Conservation (phyloP, 2,113 vertebrate genomes). For the Glaucomys volans region DNA sequence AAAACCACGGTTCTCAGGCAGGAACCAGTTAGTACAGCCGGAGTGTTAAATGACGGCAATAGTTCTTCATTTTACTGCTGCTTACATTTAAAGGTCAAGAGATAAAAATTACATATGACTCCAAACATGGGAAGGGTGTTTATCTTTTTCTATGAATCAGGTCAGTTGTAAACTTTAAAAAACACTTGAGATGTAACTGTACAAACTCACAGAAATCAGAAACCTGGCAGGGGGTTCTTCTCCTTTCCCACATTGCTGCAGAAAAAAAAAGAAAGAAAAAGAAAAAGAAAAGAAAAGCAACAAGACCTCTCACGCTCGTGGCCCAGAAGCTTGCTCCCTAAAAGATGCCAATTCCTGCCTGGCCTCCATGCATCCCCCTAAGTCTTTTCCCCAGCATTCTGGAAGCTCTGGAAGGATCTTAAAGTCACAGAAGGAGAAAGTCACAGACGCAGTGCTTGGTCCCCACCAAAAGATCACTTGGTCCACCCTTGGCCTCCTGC, state of each 20-base stretch:
- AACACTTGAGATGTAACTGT: slow-evolving; percentile 71
- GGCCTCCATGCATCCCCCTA: neutral
- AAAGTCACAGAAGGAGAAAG: neutral
- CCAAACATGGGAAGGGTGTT: slow-evolving; percentile 88
- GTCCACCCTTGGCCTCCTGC: neutral
- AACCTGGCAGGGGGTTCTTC: neutral
- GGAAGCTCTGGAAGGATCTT: neutral
- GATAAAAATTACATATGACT: slow-evolving; percentile 92
- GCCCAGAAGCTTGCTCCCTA: neutral
- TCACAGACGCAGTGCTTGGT: neutral
- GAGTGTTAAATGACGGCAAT: slow-evolving; percentile 91
- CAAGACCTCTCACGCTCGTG: neutral
- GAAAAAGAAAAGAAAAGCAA: neutral
- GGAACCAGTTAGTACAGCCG: slow-evolving; percentile 91
- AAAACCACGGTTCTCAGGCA: slow-evolving; percentile 91
- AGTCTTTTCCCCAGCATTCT: neutral
- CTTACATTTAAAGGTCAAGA: slow-evolving; percentile 93
- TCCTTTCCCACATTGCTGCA: neutral
- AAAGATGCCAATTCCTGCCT: neutral
- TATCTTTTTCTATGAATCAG: slow-evolving; percentile 83
- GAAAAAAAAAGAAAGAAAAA: neutral
- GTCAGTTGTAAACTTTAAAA: slow-evolving; percentile 86
- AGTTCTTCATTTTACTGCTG: slow-evolving; percentile 92
- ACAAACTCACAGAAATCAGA: slow-evolving; percentile 23
- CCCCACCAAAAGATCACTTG: neutral